Evolutionary conservation across 2,113 vertebrate genomes (phyloP).

Genomic region (Jaculus jaculus): DNA sequence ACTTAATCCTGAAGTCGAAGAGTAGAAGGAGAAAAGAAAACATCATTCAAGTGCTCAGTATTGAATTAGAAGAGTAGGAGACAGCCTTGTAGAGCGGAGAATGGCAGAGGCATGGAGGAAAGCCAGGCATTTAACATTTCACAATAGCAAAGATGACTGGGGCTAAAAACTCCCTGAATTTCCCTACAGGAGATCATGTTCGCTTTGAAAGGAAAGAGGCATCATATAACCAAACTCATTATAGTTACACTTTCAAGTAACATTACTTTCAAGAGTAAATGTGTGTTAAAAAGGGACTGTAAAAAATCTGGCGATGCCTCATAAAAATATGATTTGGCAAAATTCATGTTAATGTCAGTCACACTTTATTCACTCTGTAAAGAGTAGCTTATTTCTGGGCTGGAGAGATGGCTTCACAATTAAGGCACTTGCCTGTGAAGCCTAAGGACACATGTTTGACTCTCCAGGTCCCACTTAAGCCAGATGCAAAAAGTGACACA

Average conservation of each 20-base stretch:
- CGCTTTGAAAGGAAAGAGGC: slow-evolving; percentile 85
- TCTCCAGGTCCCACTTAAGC: too few species aligned
- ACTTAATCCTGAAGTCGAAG: slow-evolving; percentile 82
- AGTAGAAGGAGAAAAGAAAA: slow-evolving; percentile 79
- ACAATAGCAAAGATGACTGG: slow-evolving; percentile 81
- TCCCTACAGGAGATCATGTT: slow-evolving; percentile 86
- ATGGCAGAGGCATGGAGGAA: slow-evolving; percentile 81
- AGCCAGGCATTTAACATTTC: slow-evolving; percentile 86
- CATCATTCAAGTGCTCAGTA: slow-evolving; percentile 75
- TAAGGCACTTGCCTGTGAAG: too few species aligned
- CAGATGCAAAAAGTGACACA: too few species aligned
- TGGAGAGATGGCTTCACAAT: too few species aligned
- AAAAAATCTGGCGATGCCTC: slow-evolving; percentile 42
- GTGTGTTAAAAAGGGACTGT: slow-evolving; percentile 72
- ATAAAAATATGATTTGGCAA: slow-evolving; percentile 76
- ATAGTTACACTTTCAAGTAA: slow-evolving; percentile 76
- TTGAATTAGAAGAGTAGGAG: slow-evolving; percentile 76
- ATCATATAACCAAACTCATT: slow-evolving; percentile 84
- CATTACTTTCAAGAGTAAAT: slow-evolving; percentile 79
- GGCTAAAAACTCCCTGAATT: slow-evolving; percentile 85
- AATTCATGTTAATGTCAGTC: slow-evolving; percentile 28
- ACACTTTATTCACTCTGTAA: slow-evolving; percentile 58
- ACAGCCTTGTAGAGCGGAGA: slow-evolving; percentile 72
- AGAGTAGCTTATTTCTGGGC: slow-evolving; percentile 69
- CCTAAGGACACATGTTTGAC: too few species aligned